Base-by-base conservation (phyloP, 2,888 invertebrate genomes). In the Ophion ellenae region DNA sequence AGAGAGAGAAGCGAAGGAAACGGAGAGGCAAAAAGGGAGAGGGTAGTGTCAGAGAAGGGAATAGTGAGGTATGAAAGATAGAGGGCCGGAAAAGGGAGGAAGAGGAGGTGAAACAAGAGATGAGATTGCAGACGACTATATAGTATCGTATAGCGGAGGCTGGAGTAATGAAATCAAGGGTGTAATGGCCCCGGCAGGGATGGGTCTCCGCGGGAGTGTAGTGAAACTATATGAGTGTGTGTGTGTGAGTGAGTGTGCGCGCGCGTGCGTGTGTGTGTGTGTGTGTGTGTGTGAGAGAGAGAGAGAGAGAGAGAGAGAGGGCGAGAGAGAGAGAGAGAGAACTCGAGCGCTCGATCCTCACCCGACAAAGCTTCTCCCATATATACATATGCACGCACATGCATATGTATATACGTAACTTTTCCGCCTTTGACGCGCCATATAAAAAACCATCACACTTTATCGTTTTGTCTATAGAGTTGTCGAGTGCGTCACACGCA, bases 151-250 rank as follows among this genome's bases (percentile, higher is more conserved):
- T 45, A 69, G 81, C 67, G 75, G 89, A 92, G 91, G 91, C 90
- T 90, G 89, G 87, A 88, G 90, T 93, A 93, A 93, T 93, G 92
- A 93, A 93, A 93, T 93, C 93, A 93, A 91, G 91, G 92, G 91
- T 92, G 93, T 93, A 93, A 93, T 93, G 92, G 92, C 90, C 92
- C 91, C 92, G 91, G 90, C 92, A 91, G 92, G 92, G 92, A 91
- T 59, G 81, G 59, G 45, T 84, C 84, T 84, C 80, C 64, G 45
- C 53, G 71, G 57, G 64, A 59, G 76, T 57, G 70, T 80, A 45
- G 71, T 40, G 57, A 59, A 57, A 70, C 77, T 66, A 9, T 47
- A 17, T 66, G 66, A 14, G 36, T 17, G 73, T 63, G 75, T 24
- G 24, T 24, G 24, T 24, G 24, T 24, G 24, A 1, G 24, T 24